phyloP scores from a whole-genome alignment of 2,888 invertebrate species.

The Acleris literana region DNA sequence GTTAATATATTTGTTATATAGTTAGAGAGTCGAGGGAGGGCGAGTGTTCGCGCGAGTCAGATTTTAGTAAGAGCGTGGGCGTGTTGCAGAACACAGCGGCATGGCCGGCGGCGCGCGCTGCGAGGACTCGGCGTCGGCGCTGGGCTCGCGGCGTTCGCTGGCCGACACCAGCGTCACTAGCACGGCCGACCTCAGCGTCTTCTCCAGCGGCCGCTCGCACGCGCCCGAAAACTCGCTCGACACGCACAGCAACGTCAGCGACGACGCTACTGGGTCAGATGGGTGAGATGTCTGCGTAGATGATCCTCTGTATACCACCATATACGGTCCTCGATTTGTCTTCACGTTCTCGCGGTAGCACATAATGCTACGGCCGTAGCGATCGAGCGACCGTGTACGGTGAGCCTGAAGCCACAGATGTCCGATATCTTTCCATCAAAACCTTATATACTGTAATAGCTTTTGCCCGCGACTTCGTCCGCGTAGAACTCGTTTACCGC shows the following conservation, averaged over 20 bases:
- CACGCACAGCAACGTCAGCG: constrained; percentile 90
- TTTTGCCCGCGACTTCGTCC: too few relatives aligned
- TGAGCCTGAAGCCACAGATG: too few relatives aligned
- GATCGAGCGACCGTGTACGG: too few relatives aligned
- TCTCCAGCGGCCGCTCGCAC: constrained; percentile 89
- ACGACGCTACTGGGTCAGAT: constrained; percentile 88
- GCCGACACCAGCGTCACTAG: constrained; percentile 93
- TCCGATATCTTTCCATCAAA: too few relatives aligned
- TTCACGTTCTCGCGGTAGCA: too few relatives aligned
- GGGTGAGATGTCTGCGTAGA: constrained; percentile 80
- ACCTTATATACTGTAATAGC: too few relatives aligned
- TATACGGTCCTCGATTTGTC: too few relatives aligned
- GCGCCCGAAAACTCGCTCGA: constrained; percentile 89
- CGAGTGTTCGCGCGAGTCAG: neutral
- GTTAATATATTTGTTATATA: neutral
- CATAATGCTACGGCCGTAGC: too few relatives aligned
- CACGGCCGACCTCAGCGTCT: constrained; percentile 91
- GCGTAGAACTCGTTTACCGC: too few relatives aligned
- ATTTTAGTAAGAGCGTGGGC: constrained; percentile 36
- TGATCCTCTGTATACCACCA: constrained; percentile 43
- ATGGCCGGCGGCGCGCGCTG: constrained; percentile 67
- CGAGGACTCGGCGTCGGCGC: constrained; percentile 87
- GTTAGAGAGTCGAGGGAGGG: neutral
- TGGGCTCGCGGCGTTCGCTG: constrained; percentile 90
- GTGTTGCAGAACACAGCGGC: constrained; percentile 69